Percentiles rank a stretch among this genome's conserved stretches.
Conservation (phyloP, 92 coral and sea anemone genomes). For the Ricordea florida region DNA sequence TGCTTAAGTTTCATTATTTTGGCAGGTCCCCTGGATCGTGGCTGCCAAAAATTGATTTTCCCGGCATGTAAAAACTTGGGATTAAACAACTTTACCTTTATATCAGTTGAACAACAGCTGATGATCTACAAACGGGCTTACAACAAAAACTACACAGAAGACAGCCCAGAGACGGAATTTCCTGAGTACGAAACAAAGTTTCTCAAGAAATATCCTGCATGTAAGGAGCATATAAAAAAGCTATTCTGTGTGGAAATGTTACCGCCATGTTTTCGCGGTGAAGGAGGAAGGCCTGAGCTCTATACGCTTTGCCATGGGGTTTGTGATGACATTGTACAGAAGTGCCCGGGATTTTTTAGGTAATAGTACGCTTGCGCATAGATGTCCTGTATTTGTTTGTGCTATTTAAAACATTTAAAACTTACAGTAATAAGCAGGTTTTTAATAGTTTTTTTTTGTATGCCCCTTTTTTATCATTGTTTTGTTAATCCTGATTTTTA, state of each 20-base stretch:
- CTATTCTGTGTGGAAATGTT: constrained; percentile 65
- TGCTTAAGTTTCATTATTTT: not conserved
- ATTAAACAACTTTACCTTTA: constrained; percentile 36
- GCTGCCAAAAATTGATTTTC: constrained; percentile 53
- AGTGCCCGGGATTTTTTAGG: constrained; percentile 44
- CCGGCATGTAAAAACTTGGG: constrained; percentile 63
- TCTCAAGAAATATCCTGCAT: constrained; percentile 28
- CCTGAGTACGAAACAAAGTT: not conserved
- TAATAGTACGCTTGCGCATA: not conserved
- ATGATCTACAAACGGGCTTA: not conserved
- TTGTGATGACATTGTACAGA: constrained; percentile 27
- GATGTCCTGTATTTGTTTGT: not conserved
- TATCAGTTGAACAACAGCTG: constrained; percentile 12
- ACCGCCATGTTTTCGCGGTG: constrained; percentile 74
- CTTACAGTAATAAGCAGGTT: too few species aligned
- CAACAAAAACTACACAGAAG: not conserved
- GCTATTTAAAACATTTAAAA: too few species aligned
- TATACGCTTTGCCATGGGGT: constrained; percentile 45
- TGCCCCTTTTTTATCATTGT: too few species aligned
- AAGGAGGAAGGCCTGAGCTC: constrained; percentile 42
- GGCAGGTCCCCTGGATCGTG: constrained; percentile 40
- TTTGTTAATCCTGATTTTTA: too few species aligned
- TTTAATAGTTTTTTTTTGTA: too few species aligned
- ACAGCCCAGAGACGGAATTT: not conserved
- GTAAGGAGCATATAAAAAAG: constrained; percentile 54